Conservation (phyloP, 2,797 vertebrate species). For the Morelia viridis region DNA sequence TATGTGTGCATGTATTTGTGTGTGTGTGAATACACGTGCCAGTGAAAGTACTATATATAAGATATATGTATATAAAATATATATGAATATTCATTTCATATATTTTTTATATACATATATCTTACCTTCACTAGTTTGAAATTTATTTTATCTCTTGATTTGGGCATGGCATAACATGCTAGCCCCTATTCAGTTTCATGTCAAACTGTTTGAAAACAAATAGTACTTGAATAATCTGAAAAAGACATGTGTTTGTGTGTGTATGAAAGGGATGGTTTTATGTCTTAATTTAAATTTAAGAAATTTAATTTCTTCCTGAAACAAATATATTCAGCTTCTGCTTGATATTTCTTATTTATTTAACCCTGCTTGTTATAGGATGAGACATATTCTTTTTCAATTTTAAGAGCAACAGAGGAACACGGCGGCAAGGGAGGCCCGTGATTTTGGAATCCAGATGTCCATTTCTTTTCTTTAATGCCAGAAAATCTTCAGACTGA, state of each 20-base stretch:
- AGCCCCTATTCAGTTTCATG: neutral
- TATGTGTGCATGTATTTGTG: too few relatives aligned
- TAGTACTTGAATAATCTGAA: neutral
- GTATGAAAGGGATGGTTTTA: neutral
- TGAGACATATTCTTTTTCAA: neutral
- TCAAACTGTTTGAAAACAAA: neutral
- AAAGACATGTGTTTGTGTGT: neutral
- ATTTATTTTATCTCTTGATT: neutral
- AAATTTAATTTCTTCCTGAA: neutral
- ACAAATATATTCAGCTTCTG: neutral
- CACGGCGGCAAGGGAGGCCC: neutral
- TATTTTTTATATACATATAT: too few relatives aligned
- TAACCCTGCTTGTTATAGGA: neutral
- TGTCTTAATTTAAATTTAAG: neutral
- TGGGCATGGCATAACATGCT: neutral
- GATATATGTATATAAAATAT: too few relatives aligned
- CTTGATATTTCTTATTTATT: neutral
- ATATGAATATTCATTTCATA: too few relatives aligned
- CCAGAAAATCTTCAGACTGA: neutral
- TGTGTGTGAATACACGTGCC: too few relatives aligned
- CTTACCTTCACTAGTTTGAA: neutral
- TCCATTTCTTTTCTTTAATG: slow-evolving; percentile 4
- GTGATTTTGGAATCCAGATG: neutral
- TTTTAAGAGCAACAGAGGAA: neutral
- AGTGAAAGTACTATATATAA: too few relatives aligned